phyloP scores from a whole-genome alignment of 2,888 invertebrate genomes.

The Apantesis nais region DNA sequence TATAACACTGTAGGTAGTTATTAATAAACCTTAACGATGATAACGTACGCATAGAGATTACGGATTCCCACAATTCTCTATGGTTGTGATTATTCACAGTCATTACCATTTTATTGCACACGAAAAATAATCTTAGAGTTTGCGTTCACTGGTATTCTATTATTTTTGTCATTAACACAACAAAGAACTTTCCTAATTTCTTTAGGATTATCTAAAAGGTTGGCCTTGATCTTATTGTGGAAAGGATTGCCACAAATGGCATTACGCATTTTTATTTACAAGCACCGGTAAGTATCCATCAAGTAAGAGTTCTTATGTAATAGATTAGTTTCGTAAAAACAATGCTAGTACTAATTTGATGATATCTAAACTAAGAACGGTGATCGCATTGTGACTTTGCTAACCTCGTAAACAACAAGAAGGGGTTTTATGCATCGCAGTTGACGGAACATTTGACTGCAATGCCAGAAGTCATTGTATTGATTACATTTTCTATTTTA shows the following conservation, averaged over 20 bases:
- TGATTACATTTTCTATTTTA: no score
- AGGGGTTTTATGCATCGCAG: no score
- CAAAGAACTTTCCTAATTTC: not conserved
- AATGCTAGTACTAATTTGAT: no score
- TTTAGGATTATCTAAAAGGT: not conserved
- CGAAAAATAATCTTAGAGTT: conserved; percentile 3
- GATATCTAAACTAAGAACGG: no score
- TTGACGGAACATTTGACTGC: no score
- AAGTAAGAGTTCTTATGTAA: not conserved
- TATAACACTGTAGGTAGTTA: not conserved
- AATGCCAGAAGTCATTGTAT: no score
- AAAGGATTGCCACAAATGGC: not conserved
- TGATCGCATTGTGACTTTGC: no score
- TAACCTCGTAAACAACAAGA: no score
- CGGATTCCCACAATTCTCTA: conserved; percentile 33
- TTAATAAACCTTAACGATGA: conserved; percentile 33
- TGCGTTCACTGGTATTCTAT: not conserved
- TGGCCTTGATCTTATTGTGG: not conserved
- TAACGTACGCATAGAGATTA: conserved; percentile 20
- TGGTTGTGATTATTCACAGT: conserved; percentile 29
- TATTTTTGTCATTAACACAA: not conserved
- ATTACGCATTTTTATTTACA: not conserved
- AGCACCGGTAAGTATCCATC: not conserved
- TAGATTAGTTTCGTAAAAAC: no score
- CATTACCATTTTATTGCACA: conserved; percentile 19